A percentile compares a stretch with the other conserved stretches of the same genome.
phyloP scores from a whole-genome alignment of 1,140 invertebrate species.

The Cherax quadricarinatus region DNA sequence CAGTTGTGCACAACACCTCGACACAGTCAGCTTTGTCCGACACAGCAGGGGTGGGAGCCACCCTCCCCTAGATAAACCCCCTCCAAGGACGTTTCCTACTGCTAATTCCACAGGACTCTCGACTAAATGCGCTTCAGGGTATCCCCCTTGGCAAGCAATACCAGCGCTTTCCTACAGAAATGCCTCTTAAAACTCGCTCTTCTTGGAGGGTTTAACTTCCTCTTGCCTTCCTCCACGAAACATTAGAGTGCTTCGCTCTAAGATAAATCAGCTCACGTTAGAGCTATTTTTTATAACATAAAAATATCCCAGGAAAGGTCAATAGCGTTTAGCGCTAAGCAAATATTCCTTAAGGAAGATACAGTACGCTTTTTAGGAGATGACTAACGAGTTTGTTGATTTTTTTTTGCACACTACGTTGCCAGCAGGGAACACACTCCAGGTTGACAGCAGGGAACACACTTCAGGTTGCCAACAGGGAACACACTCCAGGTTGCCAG shows the following conservation, averaged over 20 bases:
- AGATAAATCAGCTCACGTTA: constrained; percentile 3
- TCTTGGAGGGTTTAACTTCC: not conserved
- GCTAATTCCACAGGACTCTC: not conserved
- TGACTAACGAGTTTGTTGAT: not conserved
- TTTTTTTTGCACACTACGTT: too few species aligned
- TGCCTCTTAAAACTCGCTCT: too few species aligned
- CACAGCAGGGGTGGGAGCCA: not conserved
- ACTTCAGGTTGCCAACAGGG: too few species aligned
- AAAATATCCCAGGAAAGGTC: not conserved
- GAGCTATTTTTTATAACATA: constrained; percentile 2
- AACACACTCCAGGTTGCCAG: too few species aligned
- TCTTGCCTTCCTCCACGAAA: not conserved
- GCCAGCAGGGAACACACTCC: too few species aligned
- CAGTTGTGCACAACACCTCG: constrained; percentile 5
- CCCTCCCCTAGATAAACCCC: not conserved
- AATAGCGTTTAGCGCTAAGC: not conserved
- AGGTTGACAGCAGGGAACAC: too few species aligned
- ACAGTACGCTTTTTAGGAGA: not conserved
- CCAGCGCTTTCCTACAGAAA: too few species aligned
- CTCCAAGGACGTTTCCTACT: not conserved
- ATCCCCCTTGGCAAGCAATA: too few species aligned
- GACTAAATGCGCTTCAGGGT: not conserved
- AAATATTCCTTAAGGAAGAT: not conserved
- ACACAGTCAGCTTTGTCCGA: constrained; percentile 18
- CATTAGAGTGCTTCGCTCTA: constrained; percentile 3